phyloP scores from a whole-genome alignment of 1,140 invertebrate genomes.

The Maniola jurtina region DNA sequence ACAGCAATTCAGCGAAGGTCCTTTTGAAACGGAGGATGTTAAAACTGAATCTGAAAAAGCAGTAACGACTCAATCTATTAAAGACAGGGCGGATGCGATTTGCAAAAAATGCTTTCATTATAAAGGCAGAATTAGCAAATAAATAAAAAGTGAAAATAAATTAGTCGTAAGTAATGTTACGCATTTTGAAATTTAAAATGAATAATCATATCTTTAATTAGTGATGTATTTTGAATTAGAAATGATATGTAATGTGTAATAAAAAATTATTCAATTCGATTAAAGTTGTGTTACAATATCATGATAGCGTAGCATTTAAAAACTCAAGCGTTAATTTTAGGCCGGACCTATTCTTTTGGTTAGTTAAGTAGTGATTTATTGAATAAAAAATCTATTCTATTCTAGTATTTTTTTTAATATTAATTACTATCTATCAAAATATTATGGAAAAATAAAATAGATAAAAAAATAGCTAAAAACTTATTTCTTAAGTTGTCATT shows the following conservation, averaged over 20 bases:
- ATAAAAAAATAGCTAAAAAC: background rate
- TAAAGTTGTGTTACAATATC: no score
- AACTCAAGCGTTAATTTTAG: background rate
- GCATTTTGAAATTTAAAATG: background rate
- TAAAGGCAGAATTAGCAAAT: slow-evolving; percentile 69
- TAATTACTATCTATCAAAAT: background rate
- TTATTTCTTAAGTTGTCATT: background rate
- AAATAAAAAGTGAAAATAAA: slow-evolving; percentile 17
- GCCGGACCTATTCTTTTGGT: background rate
- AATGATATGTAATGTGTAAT: background rate
- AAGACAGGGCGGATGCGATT: slow-evolving; percentile 71
- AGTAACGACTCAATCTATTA: slow-evolving; percentile 54
- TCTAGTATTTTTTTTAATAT: background rate
- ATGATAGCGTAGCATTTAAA: no score
- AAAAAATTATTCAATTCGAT: no score
- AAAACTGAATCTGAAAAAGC: slow-evolving; percentile 60
- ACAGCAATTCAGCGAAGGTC: slow-evolving; percentile 75
- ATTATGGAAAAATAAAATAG: background rate
- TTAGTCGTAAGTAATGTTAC: background rate
- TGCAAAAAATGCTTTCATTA: slow-evolving; percentile 78
- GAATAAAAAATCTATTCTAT: background rate
- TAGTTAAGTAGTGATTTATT: background rate
- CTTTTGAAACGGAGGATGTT: slow-evolving; percentile 62
- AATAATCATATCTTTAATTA: background rate
- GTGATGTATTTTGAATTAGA: background rate